A percentile compares a stretch with the other conserved stretches of the same genome.
Evolutionary conservation across 2,113 vertebrate species (phyloP).

Genomic region (Megaceryle torquata): DNA sequence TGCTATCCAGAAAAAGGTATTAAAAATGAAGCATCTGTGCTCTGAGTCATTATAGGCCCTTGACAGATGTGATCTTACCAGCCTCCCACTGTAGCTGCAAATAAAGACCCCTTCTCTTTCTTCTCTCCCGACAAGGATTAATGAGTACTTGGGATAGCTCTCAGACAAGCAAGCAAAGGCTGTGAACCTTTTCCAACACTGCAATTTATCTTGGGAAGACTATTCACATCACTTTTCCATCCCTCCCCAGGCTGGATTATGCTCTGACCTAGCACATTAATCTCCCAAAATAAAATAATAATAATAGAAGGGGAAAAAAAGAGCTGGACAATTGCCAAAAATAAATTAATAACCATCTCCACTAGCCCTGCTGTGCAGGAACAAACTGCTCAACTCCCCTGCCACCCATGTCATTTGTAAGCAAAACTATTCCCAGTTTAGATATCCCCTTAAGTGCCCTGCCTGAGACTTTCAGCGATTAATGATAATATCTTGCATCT

Average conservation of each 20-base stretch:
- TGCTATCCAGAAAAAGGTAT: constrained; percentile 38
- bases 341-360: constrained; percentile 79
- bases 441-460: constrained; percentile 30
- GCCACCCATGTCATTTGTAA: constrained; percentile 40
- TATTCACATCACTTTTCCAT: constrained; percentile 67
- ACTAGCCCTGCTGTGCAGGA: constrained; percentile 36
- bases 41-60: constrained; percentile 72
- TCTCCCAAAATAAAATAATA: constrained; percentile 81
- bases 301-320: constrained; percentile 50
- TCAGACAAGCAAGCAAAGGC: constrained; percentile 77
- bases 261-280: constrained; percentile 80
- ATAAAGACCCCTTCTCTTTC: constrained; percentile 75
- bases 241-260: constrained; percentile 65
- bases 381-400: constrained; percentile 50
- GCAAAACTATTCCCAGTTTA: background rate
- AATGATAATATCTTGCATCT: background rate
- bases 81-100: constrained; percentile 68
- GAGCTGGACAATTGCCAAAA: constrained; percentile 73
- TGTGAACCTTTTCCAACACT: constrained; percentile 76
- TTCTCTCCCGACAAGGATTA: constrained; percentile 81
- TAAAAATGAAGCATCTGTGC: constrained; percentile 73
- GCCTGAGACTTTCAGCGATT: background rate
- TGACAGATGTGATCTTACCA: constrained; percentile 76
- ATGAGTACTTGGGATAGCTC: constrained; percentile 76
- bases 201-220: constrained; percentile 81